These are phyloP conservation scores for Esox niger DNA, from an alignment of 2,113 vertebrate species.

Conservation along the genomic window DNA sequence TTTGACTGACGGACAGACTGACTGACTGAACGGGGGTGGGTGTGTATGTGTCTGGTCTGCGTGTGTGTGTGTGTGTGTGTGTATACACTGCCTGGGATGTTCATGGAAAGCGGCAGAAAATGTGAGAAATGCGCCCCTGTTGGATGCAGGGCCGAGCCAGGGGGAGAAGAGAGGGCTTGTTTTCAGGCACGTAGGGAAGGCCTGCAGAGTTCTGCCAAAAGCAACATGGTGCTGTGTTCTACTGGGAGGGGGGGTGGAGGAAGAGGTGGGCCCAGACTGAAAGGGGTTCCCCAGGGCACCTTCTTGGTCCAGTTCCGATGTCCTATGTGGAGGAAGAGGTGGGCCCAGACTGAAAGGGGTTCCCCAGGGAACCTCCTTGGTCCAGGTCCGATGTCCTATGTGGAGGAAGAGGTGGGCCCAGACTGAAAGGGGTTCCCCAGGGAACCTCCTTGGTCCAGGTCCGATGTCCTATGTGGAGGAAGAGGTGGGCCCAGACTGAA, in stretches of 20 bases:
- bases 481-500: constrained; percentile 18
- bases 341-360: constrained; percentile 36
- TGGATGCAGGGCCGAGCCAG: constrained; percentile 63
- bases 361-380: constrained; percentile 53
- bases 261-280: constrained; percentile 21
- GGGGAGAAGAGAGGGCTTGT: constrained; percentile 51
- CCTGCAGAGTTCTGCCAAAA: constrained; percentile 77
- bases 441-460: constrained; percentile 31
- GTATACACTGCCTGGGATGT: constrained; percentile 61
- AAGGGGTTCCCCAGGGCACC: constrained; percentile 58
- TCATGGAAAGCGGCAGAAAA: constrained; percentile 71
- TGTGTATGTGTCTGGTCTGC: constrained; percentile 43
- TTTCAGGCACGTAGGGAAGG: constrained; percentile 76
- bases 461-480: constrained; percentile 49
- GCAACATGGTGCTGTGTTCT: constrained; percentile 71
- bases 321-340: constrained; percentile 32
- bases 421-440: constrained; percentile 54
- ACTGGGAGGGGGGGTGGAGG: constrained; percentile 50
- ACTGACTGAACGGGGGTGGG: too few species aligned
- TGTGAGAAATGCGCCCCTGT: constrained; percentile 74
- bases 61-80: too few species aligned
- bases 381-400: constrained; percentile 40
- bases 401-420: constrained; percentile 24
- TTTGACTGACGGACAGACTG: constrained; percentile 1
- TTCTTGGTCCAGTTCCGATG: constrained; percentile 35